Base-by-base conservation (phyloP, 2,888 invertebrate species). In the Cyaniris semiargus region DNA sequence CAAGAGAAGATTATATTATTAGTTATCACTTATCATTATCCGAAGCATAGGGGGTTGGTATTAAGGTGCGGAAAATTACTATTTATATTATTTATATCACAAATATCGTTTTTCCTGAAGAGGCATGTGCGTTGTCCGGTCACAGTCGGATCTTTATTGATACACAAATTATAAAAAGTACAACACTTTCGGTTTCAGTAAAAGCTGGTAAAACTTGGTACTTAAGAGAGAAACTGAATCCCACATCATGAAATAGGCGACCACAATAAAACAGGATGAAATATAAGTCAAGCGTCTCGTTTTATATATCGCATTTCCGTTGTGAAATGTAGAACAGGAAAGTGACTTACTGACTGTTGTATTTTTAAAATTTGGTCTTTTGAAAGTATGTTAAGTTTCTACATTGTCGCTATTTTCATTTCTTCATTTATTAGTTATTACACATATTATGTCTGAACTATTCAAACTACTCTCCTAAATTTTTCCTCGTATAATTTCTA, bases 1-100 rank as follows among this genome's bases (percentile, higher is more conserved):
- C 90, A 91, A 92, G 71, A 27, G 79, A 79, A 5, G 23, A 76
- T 71, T 3, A 6, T 27, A 27, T 66, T 66, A 66, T 15, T 27
- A 10, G 6, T 27, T 15, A 66, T 27, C 13, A 27, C 18, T 27
- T 15, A 66, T 27, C 13, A 27, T 27, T 27, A 48, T 15, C 48
- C 48, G 15, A 18, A 18, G 18, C 18, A 18, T 15, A 48, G 10
- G 48, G 15, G 7, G 56, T n/a, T 13, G 13, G 56, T 6, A n/a
- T 18, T n/a, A 56, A 18, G 56, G 18, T n/a, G 13, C 18, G 58
- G 2, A 58, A 58, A 8, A n/a, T n/a, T n/a, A 23, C 23, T 13
- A 15, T 48, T 0, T 13, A 15, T 6, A n/a, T 48, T n/a, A 56
- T 21, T 1, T 21, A 0, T 6, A 23, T 56, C 3, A n/a, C 0